phyloP scores from a whole-genome alignment of 2,113 vertebrate genomes.

The Ochotona princeps region DNA sequence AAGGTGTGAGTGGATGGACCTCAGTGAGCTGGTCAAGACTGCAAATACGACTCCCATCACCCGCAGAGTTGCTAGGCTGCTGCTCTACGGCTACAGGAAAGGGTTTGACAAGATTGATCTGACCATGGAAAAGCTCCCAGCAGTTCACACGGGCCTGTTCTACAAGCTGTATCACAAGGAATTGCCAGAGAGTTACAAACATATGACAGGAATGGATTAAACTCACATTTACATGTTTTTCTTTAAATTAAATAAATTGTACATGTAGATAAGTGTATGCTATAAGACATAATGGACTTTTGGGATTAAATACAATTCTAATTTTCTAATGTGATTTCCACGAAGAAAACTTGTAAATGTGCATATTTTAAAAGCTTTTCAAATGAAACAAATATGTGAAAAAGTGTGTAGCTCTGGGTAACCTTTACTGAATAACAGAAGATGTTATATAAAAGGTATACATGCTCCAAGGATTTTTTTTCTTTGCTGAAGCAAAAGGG shows the following conservation, averaged over 20 bases:
- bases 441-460: conserved; percentile 38
- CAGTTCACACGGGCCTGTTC: conserved; percentile 90
- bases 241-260: conserved; percentile 45
- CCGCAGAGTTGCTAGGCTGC: conserved; percentile 88
- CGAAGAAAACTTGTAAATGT: conserved; percentile 70
- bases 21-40: conserved; percentile 86
- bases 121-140: conserved; percentile 89
- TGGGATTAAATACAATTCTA: conserved; percentile 7
- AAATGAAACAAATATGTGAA: conserved; percentile 67
- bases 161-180: conserved; percentile 94
- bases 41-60: conserved; percentile 90
- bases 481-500: conserved; percentile 63
- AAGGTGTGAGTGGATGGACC: conserved; percentile 93
- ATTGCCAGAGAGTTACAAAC: conserved; percentile 86
- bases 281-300: conserved; percentile 29
- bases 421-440: conserved; percentile 15
- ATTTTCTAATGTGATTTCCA: conserved; percentile 70
- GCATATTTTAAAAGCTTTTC: conserved; percentile 69
- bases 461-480: conserved; percentile 46
- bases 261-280: conserved; percentile 1
- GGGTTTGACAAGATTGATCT: conserved; percentile 94
- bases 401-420: conserved; percentile 70
- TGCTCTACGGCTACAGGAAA: conserved; percentile 89
- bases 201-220: conserved; percentile 49
- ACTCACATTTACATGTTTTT: conserved; percentile 73